Base-by-base conservation (phyloP, 2,113 vertebrate genomes). In the Ictalurus punctatus region DNA sequence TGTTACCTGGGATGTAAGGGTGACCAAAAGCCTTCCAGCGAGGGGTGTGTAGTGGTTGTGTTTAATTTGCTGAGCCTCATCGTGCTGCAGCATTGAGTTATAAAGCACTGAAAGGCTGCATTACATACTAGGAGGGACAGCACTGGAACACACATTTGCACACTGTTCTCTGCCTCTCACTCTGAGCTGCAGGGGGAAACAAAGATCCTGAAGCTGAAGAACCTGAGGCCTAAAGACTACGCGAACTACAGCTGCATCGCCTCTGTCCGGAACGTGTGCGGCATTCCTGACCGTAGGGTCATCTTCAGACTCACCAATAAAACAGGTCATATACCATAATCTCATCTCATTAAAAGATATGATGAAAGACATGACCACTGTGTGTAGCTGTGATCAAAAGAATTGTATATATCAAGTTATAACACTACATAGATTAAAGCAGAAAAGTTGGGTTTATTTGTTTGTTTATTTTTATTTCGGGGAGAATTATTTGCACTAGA, bases 161-260 rank as follows among this genome's bases (percentile, higher is more conserved):
- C 93, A 95, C 94, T 92, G 87, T 92, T 95, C 86, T 95, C 91
- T 92, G 87, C 94, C 93, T 91, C 30, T 87, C 93, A 92, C 79
- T 95, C 94, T 93, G 95, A 95, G 94, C 94, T 96, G 67, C 96
- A 99, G 98, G 98, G 98, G 94, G 98, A 99, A 96, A 99, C 98
- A 0, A 99, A 99, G 95, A 99, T 99, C 92, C 93, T 99, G 95
- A 99, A 99, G 96, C 95, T 99, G 93, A 99, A 99, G 96, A 99
- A 99, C 92, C 97, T 99, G 86, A 97, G 98, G 30, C 98, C 98
- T 91, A 97, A 99, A 92, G 98, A 99, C 95, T 99, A 99, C 23
- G 98, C 98, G 30, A 99, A 99, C 90, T 99, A 99, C 95, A 99
- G 98, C 96, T 99, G 98, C 95, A 97, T 99, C 23, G 98, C 98